A percentile compares a stretch with the other conserved stretches of the same genome.
Evolutionary conservation across 2,113 vertebrate species (phyloP).

Genomic region (Aythya baeri): DNA sequence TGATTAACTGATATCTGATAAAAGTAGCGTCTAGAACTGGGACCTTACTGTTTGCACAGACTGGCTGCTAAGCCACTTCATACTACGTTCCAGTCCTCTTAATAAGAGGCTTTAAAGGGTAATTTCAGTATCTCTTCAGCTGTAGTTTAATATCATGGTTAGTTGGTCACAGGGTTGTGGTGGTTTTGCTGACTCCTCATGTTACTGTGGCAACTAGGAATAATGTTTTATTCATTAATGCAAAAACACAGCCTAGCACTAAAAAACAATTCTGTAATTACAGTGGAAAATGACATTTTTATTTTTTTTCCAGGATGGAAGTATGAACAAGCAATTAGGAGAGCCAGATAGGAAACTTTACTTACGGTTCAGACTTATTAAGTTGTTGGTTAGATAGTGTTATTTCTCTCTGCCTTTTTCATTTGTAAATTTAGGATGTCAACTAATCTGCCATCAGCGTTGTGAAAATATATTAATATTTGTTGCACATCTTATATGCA

Average conservation of each 20-base stretch:
- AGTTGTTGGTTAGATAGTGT: not conserved
- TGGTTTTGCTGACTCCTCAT: not conserved
- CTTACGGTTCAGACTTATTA: not conserved
- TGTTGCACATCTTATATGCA: not conserved
- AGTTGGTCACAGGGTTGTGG: not conserved
- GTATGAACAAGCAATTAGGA: not conserved
- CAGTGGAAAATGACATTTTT: slow-evolving; percentile 1
- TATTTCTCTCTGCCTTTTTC: not conserved
- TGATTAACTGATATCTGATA: not conserved
- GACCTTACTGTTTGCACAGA: not conserved
- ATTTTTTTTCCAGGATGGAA: not conserved
- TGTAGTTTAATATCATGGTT: not conserved
- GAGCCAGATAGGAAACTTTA: not conserved
- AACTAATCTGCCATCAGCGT: not conserved
- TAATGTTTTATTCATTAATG: not conserved
- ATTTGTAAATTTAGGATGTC: not conserved
- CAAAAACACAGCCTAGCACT: not conserved
- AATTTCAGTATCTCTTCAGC: not conserved
- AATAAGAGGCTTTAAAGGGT: not conserved
- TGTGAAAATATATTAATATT: not conserved
- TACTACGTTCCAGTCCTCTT: not conserved
- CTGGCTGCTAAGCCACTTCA: not conserved
- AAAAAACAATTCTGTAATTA: not conserved
- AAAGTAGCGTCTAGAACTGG: not conserved
- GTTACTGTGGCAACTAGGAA: slow-evolving; percentile 10